Conservation (phyloP, 2,797 vertebrate species). For the Holocentrus rufus region DNA sequence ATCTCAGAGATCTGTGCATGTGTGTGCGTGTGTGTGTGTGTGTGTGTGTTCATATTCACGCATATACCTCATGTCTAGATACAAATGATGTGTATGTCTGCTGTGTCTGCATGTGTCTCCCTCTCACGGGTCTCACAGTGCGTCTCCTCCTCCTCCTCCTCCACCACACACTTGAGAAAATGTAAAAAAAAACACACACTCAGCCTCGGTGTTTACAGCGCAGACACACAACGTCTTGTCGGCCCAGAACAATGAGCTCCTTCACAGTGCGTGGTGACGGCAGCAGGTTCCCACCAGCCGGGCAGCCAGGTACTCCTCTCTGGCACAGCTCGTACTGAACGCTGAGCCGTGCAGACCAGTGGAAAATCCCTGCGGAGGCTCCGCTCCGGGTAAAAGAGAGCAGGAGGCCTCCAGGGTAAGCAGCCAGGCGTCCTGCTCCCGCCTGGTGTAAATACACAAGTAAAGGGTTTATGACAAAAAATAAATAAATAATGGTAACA, state of each 20-base stretch:
- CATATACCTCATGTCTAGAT: conserved; percentile 1
- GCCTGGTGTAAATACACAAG: conserved; percentile 22
- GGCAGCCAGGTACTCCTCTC: conserved; percentile 70
- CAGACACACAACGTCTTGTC: conserved; percentile 42
- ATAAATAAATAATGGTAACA: too few species aligned
- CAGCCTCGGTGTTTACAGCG: conserved; percentile 58
- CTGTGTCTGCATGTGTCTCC: conserved; percentile 21
- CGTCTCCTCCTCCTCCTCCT: conserved; percentile 25
- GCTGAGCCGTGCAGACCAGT: conserved; percentile 46
- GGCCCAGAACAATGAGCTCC: conserved; percentile 75
- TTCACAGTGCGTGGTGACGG: conserved; percentile 64
- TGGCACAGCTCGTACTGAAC: conserved; percentile 61
- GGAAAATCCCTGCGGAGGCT: conserved; percentile 66
- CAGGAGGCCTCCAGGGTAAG: conserved; percentile 52
- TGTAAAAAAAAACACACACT: conserved; percentile 31
- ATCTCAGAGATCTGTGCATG: conserved; percentile 50
- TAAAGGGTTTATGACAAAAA: background rate
- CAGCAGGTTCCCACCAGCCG: conserved; percentile 67
- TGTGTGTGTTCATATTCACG: conserved; percentile 7
- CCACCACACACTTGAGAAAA: too few species aligned
- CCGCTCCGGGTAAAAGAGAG: conserved; percentile 53
- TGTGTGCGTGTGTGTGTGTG: conserved; percentile 30
- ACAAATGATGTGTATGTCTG: conserved; percentile 24
- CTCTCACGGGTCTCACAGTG: background rate
- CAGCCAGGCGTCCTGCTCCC: conserved; percentile 40